Conservation (phyloP, 2,888 invertebrate species). For the Aphrophora alni region DNA sequence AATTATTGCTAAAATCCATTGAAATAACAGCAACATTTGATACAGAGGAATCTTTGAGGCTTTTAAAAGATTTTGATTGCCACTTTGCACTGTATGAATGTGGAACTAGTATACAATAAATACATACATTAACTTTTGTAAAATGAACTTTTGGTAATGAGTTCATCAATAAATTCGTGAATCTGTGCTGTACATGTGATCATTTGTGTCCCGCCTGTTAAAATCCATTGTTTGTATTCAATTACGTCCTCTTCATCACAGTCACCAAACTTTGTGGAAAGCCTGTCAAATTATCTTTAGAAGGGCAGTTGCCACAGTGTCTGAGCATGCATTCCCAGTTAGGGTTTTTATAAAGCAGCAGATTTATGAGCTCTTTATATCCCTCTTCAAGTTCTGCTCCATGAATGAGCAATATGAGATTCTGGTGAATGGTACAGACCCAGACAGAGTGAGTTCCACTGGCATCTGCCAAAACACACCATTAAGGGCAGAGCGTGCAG, state of each 20-base stretch:
- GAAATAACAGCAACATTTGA: no score
- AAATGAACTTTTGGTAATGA: neutral
- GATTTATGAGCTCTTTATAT: neutral
- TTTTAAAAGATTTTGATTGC: no score
- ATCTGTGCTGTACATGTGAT: neutral
- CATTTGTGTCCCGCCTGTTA: neutral
- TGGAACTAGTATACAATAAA: no score
- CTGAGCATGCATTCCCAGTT: neutral
- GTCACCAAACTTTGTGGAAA: constrained; percentile 21
- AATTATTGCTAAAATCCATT: no score
- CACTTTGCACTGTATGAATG: no score
- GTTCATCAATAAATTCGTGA: neutral
- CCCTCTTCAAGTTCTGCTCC: neutral
- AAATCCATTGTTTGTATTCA: neutral
- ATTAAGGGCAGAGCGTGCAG: neutral
- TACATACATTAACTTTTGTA: no score
- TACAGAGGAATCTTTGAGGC: no score
- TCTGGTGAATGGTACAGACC: neutral
- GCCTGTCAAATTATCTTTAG: constrained; percentile 12
- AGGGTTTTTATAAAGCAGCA: neutral
- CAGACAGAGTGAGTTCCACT: neutral
- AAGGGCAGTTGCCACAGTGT: neutral
- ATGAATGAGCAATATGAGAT: neutral
- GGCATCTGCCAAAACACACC: neutral
- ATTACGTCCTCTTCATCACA: neutral